A percentile compares a stretch with the other conserved stretches of the same genome.
Conservation (phyloP, 2,888 invertebrate species). For the Acanthoscelides obtectus region DNA sequence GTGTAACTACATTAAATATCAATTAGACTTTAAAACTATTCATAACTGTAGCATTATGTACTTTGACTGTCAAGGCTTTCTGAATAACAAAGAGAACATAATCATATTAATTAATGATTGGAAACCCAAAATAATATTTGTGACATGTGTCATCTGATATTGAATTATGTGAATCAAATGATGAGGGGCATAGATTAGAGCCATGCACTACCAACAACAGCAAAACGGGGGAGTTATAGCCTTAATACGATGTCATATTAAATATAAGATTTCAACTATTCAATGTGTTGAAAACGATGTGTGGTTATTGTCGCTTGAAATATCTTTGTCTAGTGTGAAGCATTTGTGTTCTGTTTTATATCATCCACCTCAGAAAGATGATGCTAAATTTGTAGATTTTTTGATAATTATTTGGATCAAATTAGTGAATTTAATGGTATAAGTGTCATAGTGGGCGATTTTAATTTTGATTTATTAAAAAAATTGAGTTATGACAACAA, state of each 20-base stretch:
- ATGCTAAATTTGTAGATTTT: slow-evolving; percentile 1
- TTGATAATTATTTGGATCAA: no score
- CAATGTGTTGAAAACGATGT: slow-evolving; percentile 6
- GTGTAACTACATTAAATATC: slow-evolving; percentile 7
- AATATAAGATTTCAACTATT: background rate
- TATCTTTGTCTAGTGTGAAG: background rate
- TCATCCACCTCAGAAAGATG: slow-evolving; percentile 4
- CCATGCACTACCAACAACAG: slow-evolving; percentile 8
- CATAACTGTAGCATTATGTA: slow-evolving; percentile 6
- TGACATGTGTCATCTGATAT: slow-evolving; percentile 5
- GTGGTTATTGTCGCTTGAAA: background rate
- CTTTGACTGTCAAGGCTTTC: slow-evolving; percentile 8
- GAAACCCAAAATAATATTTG: background rate
- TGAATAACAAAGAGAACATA: slow-evolving; percentile 5
- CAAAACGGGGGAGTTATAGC: slow-evolving; percentile 8
- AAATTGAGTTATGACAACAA: slow-evolving; percentile 3
- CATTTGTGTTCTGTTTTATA: slow-evolving; percentile 1
- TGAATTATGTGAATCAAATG: slow-evolving; percentile 4
- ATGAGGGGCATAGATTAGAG: slow-evolving; percentile 5
- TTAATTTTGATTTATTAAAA: slow-evolving; percentile 3
- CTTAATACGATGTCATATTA: slow-evolving; percentile 4
- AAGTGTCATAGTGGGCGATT: no score
- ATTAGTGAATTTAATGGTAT: no score
- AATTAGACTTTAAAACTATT: slow-evolving; percentile 8
- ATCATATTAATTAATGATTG: slow-evolving; percentile 4